Evolutionary conservation across 2,113 vertebrate genomes (phyloP).

Genomic region (Peromyscus californicus): DNA sequence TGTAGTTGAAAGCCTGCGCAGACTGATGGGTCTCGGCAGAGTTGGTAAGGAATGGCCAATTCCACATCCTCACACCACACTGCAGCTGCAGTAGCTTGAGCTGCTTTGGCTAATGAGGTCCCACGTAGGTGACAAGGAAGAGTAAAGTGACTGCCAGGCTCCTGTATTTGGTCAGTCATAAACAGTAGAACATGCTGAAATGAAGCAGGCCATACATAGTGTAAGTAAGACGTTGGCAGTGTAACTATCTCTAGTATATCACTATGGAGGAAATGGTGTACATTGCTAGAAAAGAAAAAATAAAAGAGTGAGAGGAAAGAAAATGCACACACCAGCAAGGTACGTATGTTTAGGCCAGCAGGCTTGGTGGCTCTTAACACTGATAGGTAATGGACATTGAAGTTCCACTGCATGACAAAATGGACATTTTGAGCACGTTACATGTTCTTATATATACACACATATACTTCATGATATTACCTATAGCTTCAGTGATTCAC

Average conservation of each 20-base stretch:
- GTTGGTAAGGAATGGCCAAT: background rate
- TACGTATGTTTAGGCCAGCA: background rate
- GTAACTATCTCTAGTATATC: constrained; percentile 11
- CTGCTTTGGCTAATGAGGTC: background rate
- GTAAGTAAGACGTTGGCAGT: background rate
- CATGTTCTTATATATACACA: background rate
- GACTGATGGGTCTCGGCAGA: background rate
- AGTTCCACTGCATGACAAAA: background rate
- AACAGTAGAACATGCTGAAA: background rate
- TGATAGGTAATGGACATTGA: background rate
- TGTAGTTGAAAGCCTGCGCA: background rate
- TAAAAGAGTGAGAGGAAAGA: background rate
- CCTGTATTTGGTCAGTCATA: background rate
- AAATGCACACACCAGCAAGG: background rate
- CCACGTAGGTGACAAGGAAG: background rate
- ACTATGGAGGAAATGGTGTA: background rate
- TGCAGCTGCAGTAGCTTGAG: background rate
- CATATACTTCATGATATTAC: background rate
- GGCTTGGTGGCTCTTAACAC: background rate
- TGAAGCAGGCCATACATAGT: background rate
- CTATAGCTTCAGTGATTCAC: constrained; percentile 36
- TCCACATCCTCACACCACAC: background rate
- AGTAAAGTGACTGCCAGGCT: constrained; percentile 4
- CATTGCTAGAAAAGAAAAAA: background rate
- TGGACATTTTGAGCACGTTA: background rate